Evolutionary conservation across 35 echinoderm and acorn worm genomes (phyloP).

Genomic region (Diadema setosum): DNA sequence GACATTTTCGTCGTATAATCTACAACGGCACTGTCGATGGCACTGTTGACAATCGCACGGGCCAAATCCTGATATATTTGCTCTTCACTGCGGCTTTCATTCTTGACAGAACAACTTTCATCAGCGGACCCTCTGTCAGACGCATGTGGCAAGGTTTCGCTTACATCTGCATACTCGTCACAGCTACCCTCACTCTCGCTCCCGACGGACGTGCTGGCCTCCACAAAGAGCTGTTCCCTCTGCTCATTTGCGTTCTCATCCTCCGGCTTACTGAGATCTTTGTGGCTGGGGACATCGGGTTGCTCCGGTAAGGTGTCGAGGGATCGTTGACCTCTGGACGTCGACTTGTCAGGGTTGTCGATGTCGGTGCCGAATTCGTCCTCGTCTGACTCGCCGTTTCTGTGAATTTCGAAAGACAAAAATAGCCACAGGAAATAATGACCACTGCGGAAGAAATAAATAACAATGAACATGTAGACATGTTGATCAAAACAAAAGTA

Average conservation of each 20-base stretch:
- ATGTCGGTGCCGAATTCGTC: conserved; percentile 9
- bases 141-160: background rate
- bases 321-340: background rate
- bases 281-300: background rate
- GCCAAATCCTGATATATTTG: background rate
- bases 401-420: too few relatives aligned
- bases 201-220: background rate
- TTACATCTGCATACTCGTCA: background rate
- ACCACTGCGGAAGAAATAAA: too few relatives aligned
- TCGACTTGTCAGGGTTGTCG: background rate
- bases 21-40: background rate
- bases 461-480: too few relatives aligned
- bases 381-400: background rate
- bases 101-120: background rate
- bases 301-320: background rate
- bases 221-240: background rate
- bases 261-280: too few relatives aligned
- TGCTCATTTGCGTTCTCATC: background rate
- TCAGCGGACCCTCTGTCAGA: background rate
- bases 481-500: too few relatives aligned
- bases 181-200: background rate
- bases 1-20: too few relatives aligned
- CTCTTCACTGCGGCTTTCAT: background rate
- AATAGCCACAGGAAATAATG: too few relatives aligned
- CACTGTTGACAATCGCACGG: background rate